Evolutionary conservation across 2,888 invertebrate genomes (phyloP), one percentile per base, ranked within the genome.

Genomic region (Encarsia formosa): DNA sequence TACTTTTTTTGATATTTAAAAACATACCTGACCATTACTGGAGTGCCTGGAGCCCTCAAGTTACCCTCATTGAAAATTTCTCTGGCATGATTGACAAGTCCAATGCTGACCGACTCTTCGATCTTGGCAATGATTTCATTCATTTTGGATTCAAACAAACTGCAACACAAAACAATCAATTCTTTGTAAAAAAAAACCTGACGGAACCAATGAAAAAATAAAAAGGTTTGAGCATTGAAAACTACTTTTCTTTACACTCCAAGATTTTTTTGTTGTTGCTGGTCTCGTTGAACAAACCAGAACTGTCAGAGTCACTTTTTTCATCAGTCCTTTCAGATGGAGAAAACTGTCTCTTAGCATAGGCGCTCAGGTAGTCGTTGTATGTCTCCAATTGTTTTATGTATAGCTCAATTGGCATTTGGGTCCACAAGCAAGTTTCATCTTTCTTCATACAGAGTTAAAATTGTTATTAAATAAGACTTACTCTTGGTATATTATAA

Each of bases 341-440:
- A 45, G 59, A 64, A 44, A 71, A 67, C 32, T 68, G 62, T 20
- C 60, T 63, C 55, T 65, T 70, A 39, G 69, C 62, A 24, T 67
- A 62, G 32, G 63, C 52, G 29, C 59, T 59, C 9, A 73, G 54
- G 51, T 67, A 70, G 43, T 65, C 64, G 38, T 61, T 63, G 26
- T 71, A 69, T 11, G 67, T 59, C 51, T 71, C 66, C 37, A 71
- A 59, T 49, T 70, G 68, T 52, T 67, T 72, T 22, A 64, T 59
- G 32, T 68, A 70, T 11, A 62, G 52, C 40, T 73, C 66, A 11
- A 70, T 49, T 24, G 71, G 71, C 59, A 73, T 61, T 59, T 73
- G 70, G 2, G 65, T 65, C 71, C 71, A 73, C 3, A 66, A 49
- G n/a, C 65, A 56, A n/a, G 63, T 55, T 6, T 54, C 34, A 20